Percentiles rank a stretch among this genome's conserved stretches.
phyloP scores from a whole-genome alignment of 2,888 invertebrate genomes.

The Halictus ligatus region DNA sequence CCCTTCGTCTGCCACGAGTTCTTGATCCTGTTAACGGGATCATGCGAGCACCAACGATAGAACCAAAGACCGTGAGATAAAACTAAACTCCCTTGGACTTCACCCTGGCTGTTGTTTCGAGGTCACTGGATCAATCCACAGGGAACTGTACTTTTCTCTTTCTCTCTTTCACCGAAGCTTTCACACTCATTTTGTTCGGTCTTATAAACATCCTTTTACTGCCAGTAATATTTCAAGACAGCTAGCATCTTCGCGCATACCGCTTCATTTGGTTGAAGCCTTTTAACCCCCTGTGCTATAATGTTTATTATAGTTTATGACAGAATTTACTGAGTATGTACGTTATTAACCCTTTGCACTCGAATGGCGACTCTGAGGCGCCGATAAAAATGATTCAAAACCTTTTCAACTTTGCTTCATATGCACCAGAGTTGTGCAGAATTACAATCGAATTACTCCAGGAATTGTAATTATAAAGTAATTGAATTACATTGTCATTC shows the following conservation, averaged over 20 bases:
- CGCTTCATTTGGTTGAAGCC: not conserved
- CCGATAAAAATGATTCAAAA: too few species aligned
- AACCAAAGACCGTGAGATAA: constrained; percentile 65
- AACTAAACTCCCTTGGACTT: constrained; percentile 62
- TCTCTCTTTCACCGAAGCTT: not conserved
- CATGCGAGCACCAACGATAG: constrained; percentile 70
- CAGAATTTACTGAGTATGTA: too few species aligned
- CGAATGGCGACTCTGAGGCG: too few species aligned
- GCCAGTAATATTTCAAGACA: not conserved
- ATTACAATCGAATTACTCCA: too few species aligned
- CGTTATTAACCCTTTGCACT: too few species aligned
- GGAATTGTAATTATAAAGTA: too few species aligned
- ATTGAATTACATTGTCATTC: too few species aligned
- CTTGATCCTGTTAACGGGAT: constrained; percentile 83
- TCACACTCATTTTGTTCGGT: not conserved
- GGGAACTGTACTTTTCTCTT: constrained; percentile 3
- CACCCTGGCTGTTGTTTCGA: constrained; percentile 47
- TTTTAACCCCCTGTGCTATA: not conserved
- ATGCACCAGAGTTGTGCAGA: too few species aligned
- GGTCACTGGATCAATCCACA: constrained; percentile 47
- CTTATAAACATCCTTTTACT: not conserved
- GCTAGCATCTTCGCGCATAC: too few species aligned
- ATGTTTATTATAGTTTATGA: too few species aligned
- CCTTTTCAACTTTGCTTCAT: too few species aligned
- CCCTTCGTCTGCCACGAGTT: constrained; percentile 75